These are phyloP conservation scores for Amorpha juglandis DNA, from an alignment of 2,888 invertebrate species.

Conservation along the genomic window DNA sequence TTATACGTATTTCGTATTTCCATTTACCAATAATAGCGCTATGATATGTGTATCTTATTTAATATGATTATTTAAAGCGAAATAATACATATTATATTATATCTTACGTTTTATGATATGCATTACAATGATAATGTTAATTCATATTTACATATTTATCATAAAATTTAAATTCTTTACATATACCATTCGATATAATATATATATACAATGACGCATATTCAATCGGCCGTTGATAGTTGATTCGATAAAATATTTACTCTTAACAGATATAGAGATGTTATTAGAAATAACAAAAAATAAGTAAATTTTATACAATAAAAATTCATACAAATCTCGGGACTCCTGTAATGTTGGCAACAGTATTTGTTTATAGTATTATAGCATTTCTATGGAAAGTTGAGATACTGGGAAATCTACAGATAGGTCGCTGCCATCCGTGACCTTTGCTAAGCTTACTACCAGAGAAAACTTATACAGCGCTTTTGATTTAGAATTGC, in stretches of 20 bases:
- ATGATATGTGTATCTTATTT: neutral
- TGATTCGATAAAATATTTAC: neutral
- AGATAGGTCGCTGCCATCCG: constrained; percentile 9
- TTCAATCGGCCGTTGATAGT: neutral
- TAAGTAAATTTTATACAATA: neutral
- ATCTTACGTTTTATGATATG: neutral
- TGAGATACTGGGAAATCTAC: constrained; percentile 26
- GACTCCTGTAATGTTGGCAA: neutral
- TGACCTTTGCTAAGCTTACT: constrained; percentile 11
- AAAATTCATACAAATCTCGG: neutral
- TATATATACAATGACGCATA: neutral
- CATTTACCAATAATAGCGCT: too few species aligned
- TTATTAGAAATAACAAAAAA: neutral
- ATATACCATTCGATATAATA: neutral
- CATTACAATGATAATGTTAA: neutral
- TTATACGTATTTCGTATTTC: neutral
- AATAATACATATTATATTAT: neutral
- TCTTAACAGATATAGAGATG: neutral
- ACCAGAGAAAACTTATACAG: neutral
- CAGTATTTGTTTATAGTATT: neutral
- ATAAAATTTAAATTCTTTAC: neutral
- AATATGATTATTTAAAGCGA: neutral
- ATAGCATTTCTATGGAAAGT: constrained; percentile 32
- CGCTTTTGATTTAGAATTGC: neutral
- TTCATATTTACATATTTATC: neutral